phyloP scores from a whole-genome alignment of 1,140 invertebrate genomes.

The Acromyrmex heyeri region DNA sequence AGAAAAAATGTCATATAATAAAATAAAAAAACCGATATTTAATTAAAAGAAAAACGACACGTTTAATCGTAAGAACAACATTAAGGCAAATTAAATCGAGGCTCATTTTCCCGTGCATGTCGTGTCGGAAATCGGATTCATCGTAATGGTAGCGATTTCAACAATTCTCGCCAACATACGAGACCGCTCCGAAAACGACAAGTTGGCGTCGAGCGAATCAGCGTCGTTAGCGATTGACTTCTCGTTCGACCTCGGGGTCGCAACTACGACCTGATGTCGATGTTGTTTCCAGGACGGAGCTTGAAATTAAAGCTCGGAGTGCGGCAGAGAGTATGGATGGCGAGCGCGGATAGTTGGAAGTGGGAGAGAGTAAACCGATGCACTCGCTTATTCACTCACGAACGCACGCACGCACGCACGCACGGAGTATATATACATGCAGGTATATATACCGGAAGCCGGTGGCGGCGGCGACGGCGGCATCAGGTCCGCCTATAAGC shows the following conservation, averaged over 20 bases:
- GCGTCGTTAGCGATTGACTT: conserved; percentile 49
- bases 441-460: conserved; percentile 42
- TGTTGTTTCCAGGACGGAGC: conserved; percentile 60
- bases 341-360: conserved; percentile 9
- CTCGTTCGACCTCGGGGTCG: conserved; percentile 44
- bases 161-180: conserved; percentile 18
- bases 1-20: neutral
- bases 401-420: neutral
- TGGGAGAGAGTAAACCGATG: conserved; percentile 27
- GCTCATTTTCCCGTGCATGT: neutral
- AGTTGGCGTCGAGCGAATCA: conserved; percentile 37
- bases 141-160: conserved; percentile 22
- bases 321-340: neutral
- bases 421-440: conserved; percentile 12
- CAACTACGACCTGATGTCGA: conserved; percentile 52
- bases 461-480: conserved; percentile 42
- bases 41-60: neutral
- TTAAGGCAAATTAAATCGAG: neutral
- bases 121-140: neutral
- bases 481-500: conserved; percentile 78
- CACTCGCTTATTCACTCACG: conserved; percentile 8
- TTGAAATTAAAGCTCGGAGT: conserved; percentile 62
- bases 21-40: neutral
- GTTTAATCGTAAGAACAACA: conserved; percentile 2
- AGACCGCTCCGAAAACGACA: conserved; percentile 27